Conservation (phyloP, 2,888 invertebrate genomes). For the Epsilonema sp. region DNA sequence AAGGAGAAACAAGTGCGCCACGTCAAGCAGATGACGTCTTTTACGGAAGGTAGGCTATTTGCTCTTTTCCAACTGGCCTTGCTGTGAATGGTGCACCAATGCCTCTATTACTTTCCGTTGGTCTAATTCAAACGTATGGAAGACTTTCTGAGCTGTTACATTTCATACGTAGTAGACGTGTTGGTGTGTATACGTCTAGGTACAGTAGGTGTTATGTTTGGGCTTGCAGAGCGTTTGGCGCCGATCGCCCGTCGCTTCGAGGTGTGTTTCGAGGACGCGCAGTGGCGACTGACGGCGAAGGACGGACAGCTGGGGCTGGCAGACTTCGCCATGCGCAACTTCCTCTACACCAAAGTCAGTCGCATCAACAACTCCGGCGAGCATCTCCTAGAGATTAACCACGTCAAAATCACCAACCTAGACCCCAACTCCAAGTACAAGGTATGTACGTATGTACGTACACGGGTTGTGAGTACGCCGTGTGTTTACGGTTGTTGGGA, state of each 20-base stretch:
- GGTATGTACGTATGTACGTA: too few species aligned
- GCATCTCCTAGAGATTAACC: conserved; percentile 83
- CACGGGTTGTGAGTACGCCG: too few species aligned
- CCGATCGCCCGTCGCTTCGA: conserved; percentile 45
- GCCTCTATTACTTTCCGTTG: too few species aligned
- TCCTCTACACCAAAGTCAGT: conserved; percentile 86
- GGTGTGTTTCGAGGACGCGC: conserved; percentile 93
- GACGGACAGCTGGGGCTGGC: conserved; percentile 95
- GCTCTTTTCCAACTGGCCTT: too few species aligned
- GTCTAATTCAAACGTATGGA: too few species aligned
- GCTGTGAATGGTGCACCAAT: too few species aligned
- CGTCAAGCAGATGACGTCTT: conserved; percentile 6
- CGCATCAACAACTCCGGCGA: conserved; percentile 91
- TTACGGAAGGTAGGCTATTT: conserved; percentile 7
- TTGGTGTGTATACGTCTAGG: too few species aligned
- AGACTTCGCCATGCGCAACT: conserved; percentile 80
- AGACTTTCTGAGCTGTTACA: too few species aligned
- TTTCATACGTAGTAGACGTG: too few species aligned
- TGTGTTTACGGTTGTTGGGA: too few species aligned
- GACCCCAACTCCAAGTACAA: conserved; percentile 81
- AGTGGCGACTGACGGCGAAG: conserved; percentile 88
- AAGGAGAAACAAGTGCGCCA: conserved; percentile 31
- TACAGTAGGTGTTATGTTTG: too few species aligned
- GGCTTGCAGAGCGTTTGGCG: too few species aligned
- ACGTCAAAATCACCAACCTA: conserved; percentile 79